Evolutionary conservation across 1,140 invertebrate genomes (phyloP), one percentile per base, ranked within the genome.

Genomic region (Brachionus rubens): DNA sequence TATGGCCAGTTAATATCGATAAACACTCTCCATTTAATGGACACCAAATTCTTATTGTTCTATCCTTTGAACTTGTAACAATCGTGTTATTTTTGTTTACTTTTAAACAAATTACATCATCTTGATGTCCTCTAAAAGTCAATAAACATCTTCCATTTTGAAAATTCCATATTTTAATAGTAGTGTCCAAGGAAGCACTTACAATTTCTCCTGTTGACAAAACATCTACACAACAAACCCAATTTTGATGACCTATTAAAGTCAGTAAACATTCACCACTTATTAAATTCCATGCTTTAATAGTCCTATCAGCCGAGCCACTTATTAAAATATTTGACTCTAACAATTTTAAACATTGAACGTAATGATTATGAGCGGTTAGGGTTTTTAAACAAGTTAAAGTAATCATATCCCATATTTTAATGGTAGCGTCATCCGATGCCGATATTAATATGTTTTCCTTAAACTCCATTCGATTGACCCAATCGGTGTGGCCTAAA

Each of bases 361-460:
- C 54, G 7, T 59, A 59, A 36, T 59, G 54, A 26, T 59, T 59
- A 36, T 59, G 54, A 33, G 26, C 54, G 9, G 3, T 33, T 1
- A 59, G 10, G 10, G 54, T 59, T 30, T 59, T 0, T 7, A 26
- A 30, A 30, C 54, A 59, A 30, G 10, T 59, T 19, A 33, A 33
- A 14, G 26, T 33, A 10, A 19, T n/a, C 30, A 59, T 5, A 59
- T 59, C 54, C 54, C 54, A 59, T 59, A 59, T 59, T 59, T 59
- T 59, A 16, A 59, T 59, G 3, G 54, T 59, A 33, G 26, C 30
- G 28, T 59, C 54, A 33, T 59, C 54, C 1, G 54, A 59, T 1
- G 26, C 26, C 7, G 54, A 14, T 14, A 26, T 33, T 14, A 59
- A 28, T 30, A 4, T n/a, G 33, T 59, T 33, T n/a, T 59, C n/a